Evolutionary conservation across 30 jellyfish, hydroid and myxozoan genomes (phyloP).

Genomic region (Morbakka virulenta): DNA sequence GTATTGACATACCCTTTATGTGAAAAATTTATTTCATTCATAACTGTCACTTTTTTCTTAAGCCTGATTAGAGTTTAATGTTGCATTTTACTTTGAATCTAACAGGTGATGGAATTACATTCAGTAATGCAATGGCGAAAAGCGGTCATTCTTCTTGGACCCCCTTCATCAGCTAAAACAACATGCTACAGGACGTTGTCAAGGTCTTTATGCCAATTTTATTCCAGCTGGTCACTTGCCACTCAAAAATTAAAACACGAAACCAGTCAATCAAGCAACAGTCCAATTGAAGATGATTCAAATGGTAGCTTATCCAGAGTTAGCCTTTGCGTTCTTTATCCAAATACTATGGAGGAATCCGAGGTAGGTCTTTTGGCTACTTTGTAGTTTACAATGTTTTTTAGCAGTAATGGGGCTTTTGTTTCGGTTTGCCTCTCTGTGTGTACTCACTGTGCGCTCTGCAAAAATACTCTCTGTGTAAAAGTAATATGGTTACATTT

Average conservation of each 20-base stretch:
- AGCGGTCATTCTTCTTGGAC: slow-evolving; percentile 67
- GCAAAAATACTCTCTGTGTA: too few species aligned
- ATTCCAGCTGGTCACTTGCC: slow-evolving; percentile 51
- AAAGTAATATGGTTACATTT: too few species aligned
- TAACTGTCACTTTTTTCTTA: too few species aligned
- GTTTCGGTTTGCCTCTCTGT: too few species aligned
- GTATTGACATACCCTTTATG: too few species aligned
- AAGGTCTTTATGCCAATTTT: slow-evolving; percentile 77
- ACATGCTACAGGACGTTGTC: slow-evolving; percentile 75
- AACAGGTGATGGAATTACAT: slow-evolving; percentile 66
- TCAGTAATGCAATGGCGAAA: slow-evolving; percentile 20
- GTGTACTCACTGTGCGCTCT: too few species aligned
- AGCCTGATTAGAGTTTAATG: too few species aligned
- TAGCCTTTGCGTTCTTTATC: background rate
- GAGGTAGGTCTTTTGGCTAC: background rate
- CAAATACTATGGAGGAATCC: background rate
- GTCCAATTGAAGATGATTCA: background rate
- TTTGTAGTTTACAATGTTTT: too few species aligned
- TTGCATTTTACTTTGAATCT: too few species aligned
- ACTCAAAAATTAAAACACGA: background rate
- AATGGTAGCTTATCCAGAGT: background rate
- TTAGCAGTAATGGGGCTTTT: too few species aligned
- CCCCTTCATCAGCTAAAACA: slow-evolving; percentile 64
- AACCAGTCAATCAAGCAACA: background rate
- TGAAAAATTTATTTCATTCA: too few species aligned